phyloP scores from a whole-genome alignment of 2,797 vertebrate genomes.

The Scleropages formosus region DNA sequence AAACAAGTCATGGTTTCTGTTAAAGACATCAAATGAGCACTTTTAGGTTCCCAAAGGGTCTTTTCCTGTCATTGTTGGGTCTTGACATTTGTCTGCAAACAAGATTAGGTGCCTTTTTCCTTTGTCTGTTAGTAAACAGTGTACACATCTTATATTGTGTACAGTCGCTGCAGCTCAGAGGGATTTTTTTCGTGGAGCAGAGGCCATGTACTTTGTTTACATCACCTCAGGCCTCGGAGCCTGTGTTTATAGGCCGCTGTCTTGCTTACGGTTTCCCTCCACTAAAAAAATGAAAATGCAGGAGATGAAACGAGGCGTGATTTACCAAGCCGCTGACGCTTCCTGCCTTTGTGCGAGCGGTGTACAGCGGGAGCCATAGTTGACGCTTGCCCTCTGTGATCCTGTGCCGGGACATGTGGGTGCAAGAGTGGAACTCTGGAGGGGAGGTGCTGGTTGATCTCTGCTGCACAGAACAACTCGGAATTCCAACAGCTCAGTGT shows the following conservation, averaged over 20 bases:
- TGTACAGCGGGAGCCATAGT: slow-evolving; percentile 59
- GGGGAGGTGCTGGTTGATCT: too few relatives aligned
- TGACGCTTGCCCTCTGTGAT: too few relatives aligned
- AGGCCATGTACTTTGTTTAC: not conserved
- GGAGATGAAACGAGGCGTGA: slow-evolving; percentile 66
- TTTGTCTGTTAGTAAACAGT: not conserved
- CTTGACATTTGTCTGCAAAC: not conserved
- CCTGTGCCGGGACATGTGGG: too few relatives aligned
- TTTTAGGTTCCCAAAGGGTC: not conserved
- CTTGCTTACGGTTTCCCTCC: slow-evolving; percentile 66
- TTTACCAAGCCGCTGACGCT: slow-evolving; percentile 80
- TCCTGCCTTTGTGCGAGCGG: slow-evolving; percentile 96
- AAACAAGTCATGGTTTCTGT: not conserved
- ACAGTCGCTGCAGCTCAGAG: not conserved
- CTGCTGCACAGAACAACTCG: too few relatives aligned
- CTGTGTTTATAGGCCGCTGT: slow-evolving; percentile 60
- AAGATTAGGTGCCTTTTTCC: not conserved
- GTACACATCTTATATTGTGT: not conserved
- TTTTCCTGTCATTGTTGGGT: not conserved
- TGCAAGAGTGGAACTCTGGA: too few relatives aligned
- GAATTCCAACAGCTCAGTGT: too few relatives aligned
- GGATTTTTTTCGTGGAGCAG: not conserved
- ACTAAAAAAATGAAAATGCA: slow-evolving; percentile 52
- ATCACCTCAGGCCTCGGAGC: not conserved
- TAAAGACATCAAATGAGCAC: not conserved